These are phyloP conservation scores for Brachypalpus laphriformis DNA, from an alignment of 2,888 invertebrate species.

Conservation along the genomic window DNA sequence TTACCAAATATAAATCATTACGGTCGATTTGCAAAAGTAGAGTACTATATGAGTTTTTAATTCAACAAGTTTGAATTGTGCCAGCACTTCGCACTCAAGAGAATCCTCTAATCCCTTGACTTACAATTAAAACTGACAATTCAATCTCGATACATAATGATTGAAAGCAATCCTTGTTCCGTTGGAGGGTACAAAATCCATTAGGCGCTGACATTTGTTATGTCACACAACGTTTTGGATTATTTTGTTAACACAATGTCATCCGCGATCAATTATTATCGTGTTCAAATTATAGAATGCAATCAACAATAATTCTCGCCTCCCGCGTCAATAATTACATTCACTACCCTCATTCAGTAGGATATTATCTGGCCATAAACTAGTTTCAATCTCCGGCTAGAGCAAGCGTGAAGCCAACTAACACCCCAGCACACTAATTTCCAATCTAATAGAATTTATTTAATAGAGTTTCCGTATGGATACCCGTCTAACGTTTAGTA, in stretches of 20 bases:
- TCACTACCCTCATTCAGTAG: conserved; percentile 14
- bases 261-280: conserved; percentile 34
- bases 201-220: neutral
- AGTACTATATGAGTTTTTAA: too few species aligned
- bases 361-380: conserved; percentile 50
- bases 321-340: conserved; percentile 9
- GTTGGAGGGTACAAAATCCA: neutral
- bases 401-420: neutral
- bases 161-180: too few species aligned
- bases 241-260: conserved; percentile 33
- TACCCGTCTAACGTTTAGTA: neutral
- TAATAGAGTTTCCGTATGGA: conserved; percentile 26
- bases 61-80: too few species aligned
- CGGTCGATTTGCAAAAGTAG: too few species aligned
- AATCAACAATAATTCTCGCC: conserved; percentile 14
- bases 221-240: neutral
- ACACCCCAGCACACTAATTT: conserved; percentile 14
- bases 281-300: conserved; percentile 24
- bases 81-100: too few species aligned
- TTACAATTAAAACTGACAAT: too few species aligned
- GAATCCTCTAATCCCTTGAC: too few species aligned
- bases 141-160: too few species aligned
- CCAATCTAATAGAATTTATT: conserved; percentile 49
- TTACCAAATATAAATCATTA: too few species aligned
- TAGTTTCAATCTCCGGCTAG: conserved; percentile 4